Base-by-base conservation (phyloP, 2,797 vertebrate genomes). In the Chromis chromis region DNA sequence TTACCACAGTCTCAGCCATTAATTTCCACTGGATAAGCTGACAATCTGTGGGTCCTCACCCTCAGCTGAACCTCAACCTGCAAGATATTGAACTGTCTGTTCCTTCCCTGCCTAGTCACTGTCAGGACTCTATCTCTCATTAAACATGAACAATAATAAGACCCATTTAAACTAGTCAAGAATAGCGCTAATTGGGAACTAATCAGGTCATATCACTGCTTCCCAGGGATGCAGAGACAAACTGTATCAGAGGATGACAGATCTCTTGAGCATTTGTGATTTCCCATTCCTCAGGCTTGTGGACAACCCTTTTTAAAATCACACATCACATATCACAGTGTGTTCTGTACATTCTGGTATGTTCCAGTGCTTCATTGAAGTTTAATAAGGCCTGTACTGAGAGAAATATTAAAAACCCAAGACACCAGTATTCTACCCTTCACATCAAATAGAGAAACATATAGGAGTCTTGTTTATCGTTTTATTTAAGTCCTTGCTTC, bases 41-140 rank as follows among this genome's bases (percentile, higher is more conserved):
- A 71, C 24, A 40, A 24, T 54, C 19, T 65, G 60, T 42, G 55
- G 44, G 56, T 75, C 65, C 60, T 82, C 49, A 71, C 67, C 56
- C 40, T 69, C 12, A 52, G 39, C 11, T 48, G 52, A 71, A 61
- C 56, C 53, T 39, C 65, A 57, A 44, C 65, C 21, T 65, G 42
- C 42, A 48, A 54, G 21, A 65, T 46, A 62, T 13, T 52, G 4
- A 66, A 46, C 31, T 14, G 22, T 58, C 52, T 56, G 19, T 57
- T 69, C 70, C 24, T 46, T 67, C 40, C 63, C 61, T 42, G 33
- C 59, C 31, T 16, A 14, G 3, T 14, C 22, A 25, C 56, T 60
- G 44, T 17, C 16, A 42, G 31, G 65, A 44, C 44, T 5, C 7
- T 4, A 14, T 33, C 63, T 55, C 53, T 69, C 19, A 39, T 28